Evolutionary conservation across 2,888 invertebrate genomes (phyloP).

Genomic region (Leuctra nigra): DNA sequence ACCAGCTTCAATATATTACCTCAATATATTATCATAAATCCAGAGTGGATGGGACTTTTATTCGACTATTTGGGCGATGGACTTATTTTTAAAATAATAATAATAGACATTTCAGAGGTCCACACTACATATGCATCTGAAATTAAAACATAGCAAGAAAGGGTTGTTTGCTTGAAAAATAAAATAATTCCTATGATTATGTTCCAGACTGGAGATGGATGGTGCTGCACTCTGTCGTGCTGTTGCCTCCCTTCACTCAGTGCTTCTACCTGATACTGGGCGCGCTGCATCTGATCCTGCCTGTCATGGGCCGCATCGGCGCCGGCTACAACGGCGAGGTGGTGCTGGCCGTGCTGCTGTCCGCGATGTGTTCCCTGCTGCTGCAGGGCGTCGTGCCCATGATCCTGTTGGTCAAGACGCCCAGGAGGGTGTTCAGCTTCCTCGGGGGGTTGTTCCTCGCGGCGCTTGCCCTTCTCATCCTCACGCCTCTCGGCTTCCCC

Average conservation of each 20-base stretch:
- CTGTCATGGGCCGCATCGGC: slow-evolving; percentile 74
- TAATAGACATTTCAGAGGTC: no score
- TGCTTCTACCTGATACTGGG: slow-evolving; percentile 63
- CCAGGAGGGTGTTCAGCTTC: slow-evolving; percentile 46
- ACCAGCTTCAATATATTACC: no score
- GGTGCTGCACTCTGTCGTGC: slow-evolving; percentile 46
- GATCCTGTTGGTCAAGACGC: slow-evolving; percentile 42
- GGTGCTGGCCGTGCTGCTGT: slow-evolving; percentile 45
- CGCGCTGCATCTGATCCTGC: slow-evolving; percentile 66
- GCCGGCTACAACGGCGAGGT: slow-evolving; percentile 64
- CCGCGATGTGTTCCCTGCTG: slow-evolving; percentile 44
- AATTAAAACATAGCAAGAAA: no score
- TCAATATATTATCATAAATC: no score
- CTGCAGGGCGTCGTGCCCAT: slow-evolving; percentile 41
- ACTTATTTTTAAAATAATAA: no score
- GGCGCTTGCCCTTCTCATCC: slow-evolving; percentile 49
- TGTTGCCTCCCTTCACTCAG: slow-evolving; percentile 57
- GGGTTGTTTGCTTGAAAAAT: no score
- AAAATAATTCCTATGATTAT: no score
- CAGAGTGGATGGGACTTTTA: no score
- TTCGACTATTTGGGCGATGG: no score
- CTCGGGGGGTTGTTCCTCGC: slow-evolving; percentile 47
- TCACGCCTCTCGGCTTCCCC: slow-evolving; percentile 66
- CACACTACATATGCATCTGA: no score
- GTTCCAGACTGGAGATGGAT: slow-evolving; percentile 48